A percentile compares a stretch with the other conserved stretches of the same genome.
These are phyloP conservation scores for Athrips mouffetella DNA, from an alignment of 2,888 invertebrate genomes.

Conservation along the genomic window DNA sequence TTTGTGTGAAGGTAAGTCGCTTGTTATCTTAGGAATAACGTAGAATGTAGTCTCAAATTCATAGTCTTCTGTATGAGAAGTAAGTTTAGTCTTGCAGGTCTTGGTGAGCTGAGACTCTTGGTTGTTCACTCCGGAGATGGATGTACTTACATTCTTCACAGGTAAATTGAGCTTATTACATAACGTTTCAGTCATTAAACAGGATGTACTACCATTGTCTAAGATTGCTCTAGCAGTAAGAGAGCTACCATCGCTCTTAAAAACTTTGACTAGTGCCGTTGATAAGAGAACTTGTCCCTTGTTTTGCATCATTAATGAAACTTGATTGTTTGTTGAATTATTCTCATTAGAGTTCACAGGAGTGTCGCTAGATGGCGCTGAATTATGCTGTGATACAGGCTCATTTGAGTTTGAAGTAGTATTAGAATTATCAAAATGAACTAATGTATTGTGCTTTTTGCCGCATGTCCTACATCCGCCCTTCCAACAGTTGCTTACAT, in stretches of 20 bases:
- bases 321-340: no score
- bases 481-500: neutral
- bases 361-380: neutral
- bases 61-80: neutral
- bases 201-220: neutral
- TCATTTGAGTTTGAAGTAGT: neutral
- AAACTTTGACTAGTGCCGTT: neutral
- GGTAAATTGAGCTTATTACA: neutral
- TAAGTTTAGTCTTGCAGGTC: neutral
- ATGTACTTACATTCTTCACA: neutral
- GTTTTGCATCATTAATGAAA: no score
- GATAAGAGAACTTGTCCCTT: neutral
- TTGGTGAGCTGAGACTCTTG: neutral
- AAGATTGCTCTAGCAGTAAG: neutral
- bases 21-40: conserved; percentile 8
- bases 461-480: neutral
- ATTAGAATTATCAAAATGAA: neutral
- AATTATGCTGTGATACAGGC: no score
- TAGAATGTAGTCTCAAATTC: neutral
- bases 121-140: neutral
- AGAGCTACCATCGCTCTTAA: no score
- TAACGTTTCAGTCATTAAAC: neutral
- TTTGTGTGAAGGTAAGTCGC: conserved; percentile 8
- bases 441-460: neutral
- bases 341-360: no score